phyloP scores from a whole-genome alignment of 2,113 vertebrate species.

The Thomomys bottae region DNA sequence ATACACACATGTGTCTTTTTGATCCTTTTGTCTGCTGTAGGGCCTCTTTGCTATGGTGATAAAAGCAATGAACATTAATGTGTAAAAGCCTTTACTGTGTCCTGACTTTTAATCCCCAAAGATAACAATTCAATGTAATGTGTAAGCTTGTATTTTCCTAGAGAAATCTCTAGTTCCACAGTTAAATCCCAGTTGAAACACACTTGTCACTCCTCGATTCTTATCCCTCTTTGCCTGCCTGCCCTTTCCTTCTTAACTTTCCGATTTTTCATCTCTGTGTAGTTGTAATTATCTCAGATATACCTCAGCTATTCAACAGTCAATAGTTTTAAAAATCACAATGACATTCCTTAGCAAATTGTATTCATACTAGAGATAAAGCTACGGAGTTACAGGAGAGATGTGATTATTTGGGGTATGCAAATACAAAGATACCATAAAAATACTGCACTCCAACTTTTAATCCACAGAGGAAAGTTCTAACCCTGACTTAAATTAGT shows the following conservation, averaged over 20 bases:
- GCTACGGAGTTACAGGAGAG: neutral
- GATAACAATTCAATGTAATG: conserved; percentile 18
- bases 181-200: neutral
- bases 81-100: too few relatives aligned
- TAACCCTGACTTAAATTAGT: conserved; percentile 34
- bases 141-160: neutral
- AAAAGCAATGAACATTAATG: too few relatives aligned
- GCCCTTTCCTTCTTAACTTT: neutral
- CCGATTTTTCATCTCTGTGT: neutral
- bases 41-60: too few relatives aligned
- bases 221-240: neutral
- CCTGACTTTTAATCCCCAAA: too few relatives aligned
- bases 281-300: neutral
- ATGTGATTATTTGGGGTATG: neutral
- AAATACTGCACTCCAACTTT: neutral
- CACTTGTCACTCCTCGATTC: neutral
- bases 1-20: too few relatives aligned
- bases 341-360: conserved; percentile 13
- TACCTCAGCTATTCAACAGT: neutral
- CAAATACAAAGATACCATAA: neutral
- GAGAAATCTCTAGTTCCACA: neutral
- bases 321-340: conserved; percentile 31
- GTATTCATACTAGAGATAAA: conserved; percentile 2
- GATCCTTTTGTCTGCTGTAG: too few relatives aligned
- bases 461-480: conserved; percentile 19